These are phyloP conservation scores for Orthosia gothica DNA, from an alignment of 2,888 invertebrate genomes.

Conservation along the genomic window DNA sequence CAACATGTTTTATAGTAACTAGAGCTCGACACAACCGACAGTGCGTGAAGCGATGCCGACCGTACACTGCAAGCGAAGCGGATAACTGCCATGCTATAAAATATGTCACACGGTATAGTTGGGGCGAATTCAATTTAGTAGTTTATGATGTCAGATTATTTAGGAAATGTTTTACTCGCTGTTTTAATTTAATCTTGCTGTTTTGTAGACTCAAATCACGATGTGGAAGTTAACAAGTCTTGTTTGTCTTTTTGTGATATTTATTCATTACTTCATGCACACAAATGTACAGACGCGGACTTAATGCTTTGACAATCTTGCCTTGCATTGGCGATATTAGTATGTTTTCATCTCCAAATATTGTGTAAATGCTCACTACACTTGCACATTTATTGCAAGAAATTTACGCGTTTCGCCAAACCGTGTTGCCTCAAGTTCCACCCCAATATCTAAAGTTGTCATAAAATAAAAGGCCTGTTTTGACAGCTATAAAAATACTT, in stretches of 20 bases:
- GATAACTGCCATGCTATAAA: conserved; percentile 50
- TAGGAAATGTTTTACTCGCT: conserved; percentile 35
- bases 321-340: too few species aligned
- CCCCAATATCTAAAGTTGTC: not conserved
- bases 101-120: conserved; percentile 44
- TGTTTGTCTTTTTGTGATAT: not conserved
- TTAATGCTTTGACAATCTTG: too few species aligned
- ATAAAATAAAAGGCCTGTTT: too few species aligned
- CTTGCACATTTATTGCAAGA: not conserved
- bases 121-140: conserved; percentile 32
- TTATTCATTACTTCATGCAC: not conserved
- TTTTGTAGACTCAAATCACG: conserved; percentile 19
- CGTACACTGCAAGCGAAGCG: conserved; percentile 58
- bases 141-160: conserved; percentile 44
- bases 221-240: not conserved
- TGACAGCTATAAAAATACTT: too few species aligned
- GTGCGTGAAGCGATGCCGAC: conserved; percentile 49
- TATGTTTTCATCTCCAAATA: not conserved
- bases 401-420: not conserved
- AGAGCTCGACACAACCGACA: conserved; percentile 51
- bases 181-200: conserved; percentile 18
- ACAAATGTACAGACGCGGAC: too few species aligned
- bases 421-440: not conserved
- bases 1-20: conserved; percentile 50
- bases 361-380: not conserved